These are phyloP conservation scores for Triplophysa rosa DNA, from an alignment of 2,113 vertebrate species.

Conservation along the genomic window DNA sequence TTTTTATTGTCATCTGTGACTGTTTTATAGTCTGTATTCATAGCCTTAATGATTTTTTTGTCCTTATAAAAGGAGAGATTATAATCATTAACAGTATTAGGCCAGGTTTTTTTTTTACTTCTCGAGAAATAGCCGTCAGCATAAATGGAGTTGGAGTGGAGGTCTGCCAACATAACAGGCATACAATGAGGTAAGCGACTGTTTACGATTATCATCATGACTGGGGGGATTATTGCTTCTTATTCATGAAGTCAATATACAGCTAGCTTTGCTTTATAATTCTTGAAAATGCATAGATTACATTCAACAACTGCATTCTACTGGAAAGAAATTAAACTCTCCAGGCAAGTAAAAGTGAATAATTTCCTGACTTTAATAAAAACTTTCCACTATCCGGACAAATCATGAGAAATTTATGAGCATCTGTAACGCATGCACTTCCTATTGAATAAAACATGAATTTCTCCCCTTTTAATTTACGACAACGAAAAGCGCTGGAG, in stretches of 20 bases:
- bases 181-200: neutral
- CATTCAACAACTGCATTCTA: neutral
- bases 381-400: constrained; percentile 12
- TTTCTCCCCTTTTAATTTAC: constrained; percentile 37
- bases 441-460: constrained; percentile 48
- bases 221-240: neutral
- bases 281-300: constrained; percentile 13
- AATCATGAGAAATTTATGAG: constrained; percentile 43
- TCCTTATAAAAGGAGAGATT: neutral
- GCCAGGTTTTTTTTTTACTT: neutral
- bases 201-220: constrained; percentile 16
- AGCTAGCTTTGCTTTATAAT: neutral
- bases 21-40: neutral
- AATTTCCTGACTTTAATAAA: constrained; percentile 31
- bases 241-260: neutral
- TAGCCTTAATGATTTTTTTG: neutral
- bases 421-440: constrained; percentile 38
- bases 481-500: constrained; percentile 15
- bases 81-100: constrained; percentile 1
- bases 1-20: too few relatives aligned
- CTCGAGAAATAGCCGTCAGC: neutral
- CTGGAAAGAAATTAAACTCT: constrained; percentile 21
- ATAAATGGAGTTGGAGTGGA: neutral
- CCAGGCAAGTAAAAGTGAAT: constrained; percentile 6
- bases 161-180: neutral